Evolutionary conservation across 2,113 vertebrate species (phyloP).

Genomic region (Pantherophis guttatus): DNA sequence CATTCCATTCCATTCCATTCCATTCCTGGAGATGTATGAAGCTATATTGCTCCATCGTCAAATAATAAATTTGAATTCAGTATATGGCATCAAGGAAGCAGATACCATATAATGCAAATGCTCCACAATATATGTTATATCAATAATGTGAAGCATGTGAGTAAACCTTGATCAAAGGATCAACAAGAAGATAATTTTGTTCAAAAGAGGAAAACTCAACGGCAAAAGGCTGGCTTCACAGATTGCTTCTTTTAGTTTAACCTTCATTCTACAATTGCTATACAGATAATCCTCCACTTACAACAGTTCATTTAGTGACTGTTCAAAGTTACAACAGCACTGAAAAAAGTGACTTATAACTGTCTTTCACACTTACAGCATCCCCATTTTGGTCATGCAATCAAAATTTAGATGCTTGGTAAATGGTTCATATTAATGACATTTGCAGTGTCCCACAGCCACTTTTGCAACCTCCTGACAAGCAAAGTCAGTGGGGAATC

Average conservation of each 20-base stretch:
- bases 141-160: not conserved
- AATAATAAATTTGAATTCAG: not conserved
- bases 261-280: slow-evolving; percentile 59
- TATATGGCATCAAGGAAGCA: not conserved
- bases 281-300: not conserved
- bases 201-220: slow-evolving; percentile 34
- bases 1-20: not conserved
- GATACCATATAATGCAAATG: not conserved
- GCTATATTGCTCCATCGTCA: not conserved
- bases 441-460: too few relatives aligned
- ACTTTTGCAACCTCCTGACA: too few relatives aligned
- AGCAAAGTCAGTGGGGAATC: too few relatives aligned
- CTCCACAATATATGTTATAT: not conserved
- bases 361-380: too few relatives aligned
- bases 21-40: not conserved
- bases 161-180: slow-evolving; percentile 19
- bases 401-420: too few relatives aligned
- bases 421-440: too few relatives aligned
- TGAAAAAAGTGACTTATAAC: too few relatives aligned
- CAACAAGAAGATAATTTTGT: not conserved
- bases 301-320: too few relatives aligned
- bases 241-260: slow-evolving; percentile 51
- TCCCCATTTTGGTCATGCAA: too few relatives aligned
- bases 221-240: slow-evolving; percentile 12
- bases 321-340: too few relatives aligned